Evolutionary conservation across 2,113 vertebrate genomes (phyloP).

Genomic region (Lepus timidus): DNA sequence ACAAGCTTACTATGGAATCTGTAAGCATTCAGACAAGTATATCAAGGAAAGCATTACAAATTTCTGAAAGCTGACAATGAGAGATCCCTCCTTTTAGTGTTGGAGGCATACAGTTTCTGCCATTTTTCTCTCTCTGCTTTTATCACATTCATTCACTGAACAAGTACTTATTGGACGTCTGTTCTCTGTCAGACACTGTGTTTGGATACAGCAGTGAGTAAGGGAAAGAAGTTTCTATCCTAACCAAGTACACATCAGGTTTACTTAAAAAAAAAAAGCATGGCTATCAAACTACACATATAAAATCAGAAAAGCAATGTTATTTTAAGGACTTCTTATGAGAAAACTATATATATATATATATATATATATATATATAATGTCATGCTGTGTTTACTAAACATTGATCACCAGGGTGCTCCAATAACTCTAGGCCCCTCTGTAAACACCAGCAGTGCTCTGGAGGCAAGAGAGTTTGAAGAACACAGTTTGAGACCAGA

Average conservation of each 20-base stretch:
- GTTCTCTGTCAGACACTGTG: neutral
- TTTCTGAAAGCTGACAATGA: neutral
- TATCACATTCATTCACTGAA: neutral
- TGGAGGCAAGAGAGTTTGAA: neutral
- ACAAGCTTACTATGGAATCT: neutral
- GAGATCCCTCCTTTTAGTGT: neutral
- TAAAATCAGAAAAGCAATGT: neutral
- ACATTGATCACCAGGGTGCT: neutral
- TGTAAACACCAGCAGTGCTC: neutral
- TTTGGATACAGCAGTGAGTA: conserved; percentile 4
- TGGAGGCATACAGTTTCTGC: neutral
- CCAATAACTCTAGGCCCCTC: neutral
- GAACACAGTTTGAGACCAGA: neutral
- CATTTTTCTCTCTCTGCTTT: neutral
- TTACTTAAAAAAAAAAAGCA: neutral
- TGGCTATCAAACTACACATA: neutral
- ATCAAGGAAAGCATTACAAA: neutral
- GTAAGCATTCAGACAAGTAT: conserved; percentile 12
- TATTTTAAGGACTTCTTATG: conserved; percentile 36
- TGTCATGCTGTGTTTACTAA: neutral
- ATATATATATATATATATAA: neutral
- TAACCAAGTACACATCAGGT: neutral
- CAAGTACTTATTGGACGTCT: neutral
- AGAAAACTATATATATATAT: neutral
- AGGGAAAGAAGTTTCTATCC: neutral